These are phyloP conservation scores for Lysiphlebus fabarum DNA, from an alignment of 1,140 invertebrate genomes.

Conservation along the genomic window DNA sequence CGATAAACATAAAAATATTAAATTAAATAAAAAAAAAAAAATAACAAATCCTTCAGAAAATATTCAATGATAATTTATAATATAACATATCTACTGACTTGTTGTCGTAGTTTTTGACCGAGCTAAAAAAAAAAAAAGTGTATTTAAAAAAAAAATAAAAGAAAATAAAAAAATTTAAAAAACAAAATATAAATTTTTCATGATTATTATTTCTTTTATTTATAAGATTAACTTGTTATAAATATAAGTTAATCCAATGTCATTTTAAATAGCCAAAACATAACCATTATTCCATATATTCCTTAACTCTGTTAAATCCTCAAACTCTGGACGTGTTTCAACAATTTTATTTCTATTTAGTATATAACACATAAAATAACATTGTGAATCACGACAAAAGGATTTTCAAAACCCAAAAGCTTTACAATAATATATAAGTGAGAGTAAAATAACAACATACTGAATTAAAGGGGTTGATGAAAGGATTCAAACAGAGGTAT, in stretches of 20 bases:
- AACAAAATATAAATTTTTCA: too few species aligned
- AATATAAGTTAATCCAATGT: too few species aligned
- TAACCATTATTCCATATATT: neutral
- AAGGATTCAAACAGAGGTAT: conserved; percentile 31
- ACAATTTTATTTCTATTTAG: conserved; percentile 10
- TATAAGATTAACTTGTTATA: too few species aligned
- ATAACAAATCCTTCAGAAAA: neutral
- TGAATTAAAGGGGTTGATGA: conserved; percentile 4
- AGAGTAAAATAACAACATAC: conserved; percentile 36
- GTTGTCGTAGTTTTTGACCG: conserved; percentile 56
- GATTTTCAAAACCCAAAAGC: conserved; percentile 23
- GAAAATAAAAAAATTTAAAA: neutral
- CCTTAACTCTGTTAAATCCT: neutral
- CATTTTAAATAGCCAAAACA: neutral
- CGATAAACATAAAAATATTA: too few species aligned
- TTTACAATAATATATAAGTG: conserved; percentile 5
- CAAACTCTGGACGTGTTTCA: conserved; percentile 10
- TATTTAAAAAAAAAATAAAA: conserved; percentile 44
- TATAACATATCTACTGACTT: conserved; percentile 53
- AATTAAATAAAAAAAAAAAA: conserved; percentile 5
- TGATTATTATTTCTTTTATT: too few species aligned
- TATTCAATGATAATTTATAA: conserved; percentile 41
- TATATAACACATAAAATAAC: conserved; percentile 19
- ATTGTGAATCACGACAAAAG: conserved; percentile 46
- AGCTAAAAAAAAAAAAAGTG: conserved; percentile 53